Conservation (phyloP, 2,797 vertebrate species). For the Propithecus perrieri region DNA sequence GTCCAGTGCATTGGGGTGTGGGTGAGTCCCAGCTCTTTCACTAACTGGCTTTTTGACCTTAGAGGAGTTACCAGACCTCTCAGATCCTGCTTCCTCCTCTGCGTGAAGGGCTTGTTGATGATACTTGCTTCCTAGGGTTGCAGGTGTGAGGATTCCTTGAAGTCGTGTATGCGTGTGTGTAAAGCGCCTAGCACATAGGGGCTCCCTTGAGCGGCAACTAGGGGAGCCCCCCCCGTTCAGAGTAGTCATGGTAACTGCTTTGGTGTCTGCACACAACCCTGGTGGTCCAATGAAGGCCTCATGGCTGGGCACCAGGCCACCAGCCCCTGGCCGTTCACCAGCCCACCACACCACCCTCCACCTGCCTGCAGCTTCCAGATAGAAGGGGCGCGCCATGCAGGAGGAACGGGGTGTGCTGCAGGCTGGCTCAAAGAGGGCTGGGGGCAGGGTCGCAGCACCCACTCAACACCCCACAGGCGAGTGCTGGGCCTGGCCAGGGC, state of each 20-base stretch:
- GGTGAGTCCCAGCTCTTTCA: not conserved
- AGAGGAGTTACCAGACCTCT: not conserved
- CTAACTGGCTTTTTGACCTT: not conserved
- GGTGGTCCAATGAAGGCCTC: not conserved
- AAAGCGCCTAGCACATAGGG: not conserved
- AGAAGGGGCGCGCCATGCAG: conserved; percentile 34
- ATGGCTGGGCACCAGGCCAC: not conserved
- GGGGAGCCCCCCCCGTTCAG: not conserved
- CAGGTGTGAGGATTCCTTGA: not conserved
- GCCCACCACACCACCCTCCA: not conserved
- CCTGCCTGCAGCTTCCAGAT: not conserved
- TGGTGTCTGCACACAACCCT: not conserved
- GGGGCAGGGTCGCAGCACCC: conserved; percentile 1
- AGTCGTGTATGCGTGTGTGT: not conserved
- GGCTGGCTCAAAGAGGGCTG: not conserved
- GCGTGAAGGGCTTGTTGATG: not conserved
- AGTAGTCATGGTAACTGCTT: not conserved
- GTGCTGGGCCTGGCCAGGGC: not conserved
- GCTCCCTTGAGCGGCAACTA: not conserved
- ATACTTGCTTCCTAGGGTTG: not conserved
- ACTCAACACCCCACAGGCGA: not conserved
- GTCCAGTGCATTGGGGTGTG: not conserved
- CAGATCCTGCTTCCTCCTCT: not conserved
- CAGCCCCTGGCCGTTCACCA: accelerated
- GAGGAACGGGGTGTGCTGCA: not conserved